Conservation (phyloP, 2,797 vertebrate genomes). For the Coracias cyanogaster region DNA sequence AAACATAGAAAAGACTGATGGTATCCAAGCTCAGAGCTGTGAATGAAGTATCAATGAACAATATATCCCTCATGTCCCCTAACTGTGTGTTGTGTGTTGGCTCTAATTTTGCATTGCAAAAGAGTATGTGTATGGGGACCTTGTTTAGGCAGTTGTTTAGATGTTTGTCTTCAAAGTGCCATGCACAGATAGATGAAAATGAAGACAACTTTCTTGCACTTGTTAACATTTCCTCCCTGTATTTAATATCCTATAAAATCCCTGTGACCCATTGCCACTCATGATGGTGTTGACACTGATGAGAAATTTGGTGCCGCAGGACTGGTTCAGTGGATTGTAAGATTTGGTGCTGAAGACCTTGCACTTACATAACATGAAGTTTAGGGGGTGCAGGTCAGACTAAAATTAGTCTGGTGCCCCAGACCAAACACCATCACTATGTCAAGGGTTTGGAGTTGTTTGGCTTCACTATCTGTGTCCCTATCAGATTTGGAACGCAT, state of each 20-base stretch:
- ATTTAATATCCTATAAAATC: not conserved
- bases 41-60: not conserved
- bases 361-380: not conserved
- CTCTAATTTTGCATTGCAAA: not conserved
- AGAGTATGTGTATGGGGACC: not conserved
- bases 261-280: not conserved
- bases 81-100: not conserved
- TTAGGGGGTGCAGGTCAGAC: rapidly evolving
- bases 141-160: not conserved
- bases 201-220: not conserved
- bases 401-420: not conserved
- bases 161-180: not conserved
- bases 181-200: not conserved
- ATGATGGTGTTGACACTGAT: not conserved
- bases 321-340: not conserved
- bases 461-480: not conserved
- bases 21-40: not conserved
- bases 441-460: not conserved
- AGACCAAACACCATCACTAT: not conserved
- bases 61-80: not conserved
- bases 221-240: not conserved
- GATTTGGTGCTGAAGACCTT: not conserved
- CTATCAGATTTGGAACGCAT: not conserved
- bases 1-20: not conserved
- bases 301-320: not conserved